phyloP scores from a whole-genome alignment of 2,113 vertebrate species.

The Siniperca knerii region DNA sequence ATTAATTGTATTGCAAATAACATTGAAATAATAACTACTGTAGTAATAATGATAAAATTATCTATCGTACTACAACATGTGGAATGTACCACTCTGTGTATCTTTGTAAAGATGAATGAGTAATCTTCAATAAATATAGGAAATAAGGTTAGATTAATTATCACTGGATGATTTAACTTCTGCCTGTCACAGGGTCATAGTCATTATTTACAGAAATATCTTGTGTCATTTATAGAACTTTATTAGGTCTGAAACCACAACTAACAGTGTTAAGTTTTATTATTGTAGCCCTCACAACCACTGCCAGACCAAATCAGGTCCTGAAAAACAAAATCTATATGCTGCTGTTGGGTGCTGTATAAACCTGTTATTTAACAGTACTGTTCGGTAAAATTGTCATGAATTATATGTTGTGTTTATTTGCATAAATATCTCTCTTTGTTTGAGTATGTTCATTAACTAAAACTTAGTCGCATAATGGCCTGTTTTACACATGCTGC shows the following conservation, averaged over 20 bases:
- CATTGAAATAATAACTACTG: not conserved
- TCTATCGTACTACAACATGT: not conserved
- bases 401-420: constrained; percentile 11
- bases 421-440: constrained; percentile 13
- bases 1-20: not conserved
- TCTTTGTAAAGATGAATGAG: not conserved
- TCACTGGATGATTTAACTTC: not conserved
- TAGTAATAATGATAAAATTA: not conserved
- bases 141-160: not conserved
- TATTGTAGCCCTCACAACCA: not conserved
- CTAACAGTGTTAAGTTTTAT: not conserved
- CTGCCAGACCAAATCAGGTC: not conserved
- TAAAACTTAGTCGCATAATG: constrained; percentile 54
- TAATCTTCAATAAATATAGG: not conserved
- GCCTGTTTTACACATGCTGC: constrained; percentile 53
- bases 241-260: not conserved
- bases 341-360: not conserved
- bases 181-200: not conserved
- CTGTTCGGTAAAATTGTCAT: not conserved
- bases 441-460: constrained; percentile 48
- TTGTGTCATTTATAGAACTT: not conserved
- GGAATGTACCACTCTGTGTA: not conserved
- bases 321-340: not conserved
- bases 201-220: not conserved
- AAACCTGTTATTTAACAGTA: not conserved